Base-by-base conservation (phyloP, 2,113 vertebrate genomes). In the Pluvialis apricaria region DNA sequence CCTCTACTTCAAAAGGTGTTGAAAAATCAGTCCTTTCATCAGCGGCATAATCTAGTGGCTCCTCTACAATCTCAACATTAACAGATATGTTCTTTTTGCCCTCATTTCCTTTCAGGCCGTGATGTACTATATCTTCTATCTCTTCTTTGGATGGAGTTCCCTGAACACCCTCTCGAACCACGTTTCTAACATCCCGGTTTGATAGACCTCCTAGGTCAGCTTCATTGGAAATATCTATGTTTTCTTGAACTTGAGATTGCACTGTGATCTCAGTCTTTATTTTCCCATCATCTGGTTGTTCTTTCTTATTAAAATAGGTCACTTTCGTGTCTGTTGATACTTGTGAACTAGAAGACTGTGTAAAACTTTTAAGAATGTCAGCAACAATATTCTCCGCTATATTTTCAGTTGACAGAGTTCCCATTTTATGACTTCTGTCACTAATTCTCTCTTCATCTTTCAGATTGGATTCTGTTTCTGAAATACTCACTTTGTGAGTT, bases 41-140 rank as follows among this genome's bases (percentile, higher is more conserved):
- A 2, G 94, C 92, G 18, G 92, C 62, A 28, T 97, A 97, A 88
- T 98, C 99, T 57, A 98, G 20, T 0, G 98, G 98, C 88, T 99
- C 98, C 88, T 99, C 99, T 9, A 99, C 96, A n/a, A 99, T 99
- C 96, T 99, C 98, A 86, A 99, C 98, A 5, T 98, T 99, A 80
- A 99, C 98, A 13, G 98, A 98, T 14, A 98, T 97, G 17, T 98
- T 99, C 40, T 97, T 97, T 51, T 97, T 61, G 20, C 94, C 95
- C 78, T 98, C 98, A 2, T 84, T 96, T 29, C 95, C 98, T 52
- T 98, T 98, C 92, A 99, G 95, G 17, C 98, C 98, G 2, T 98
- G 97, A 44, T 97, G 97, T 22, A 99, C 93, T 42, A 99, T 95
- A 36, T 98, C 98, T 78, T 98, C 98, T 55, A 99, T 98, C 97